Evolutionary conservation across 2,113 vertebrate genomes (phyloP).

Genomic region (Epinephelus lanceolatus): DNA sequence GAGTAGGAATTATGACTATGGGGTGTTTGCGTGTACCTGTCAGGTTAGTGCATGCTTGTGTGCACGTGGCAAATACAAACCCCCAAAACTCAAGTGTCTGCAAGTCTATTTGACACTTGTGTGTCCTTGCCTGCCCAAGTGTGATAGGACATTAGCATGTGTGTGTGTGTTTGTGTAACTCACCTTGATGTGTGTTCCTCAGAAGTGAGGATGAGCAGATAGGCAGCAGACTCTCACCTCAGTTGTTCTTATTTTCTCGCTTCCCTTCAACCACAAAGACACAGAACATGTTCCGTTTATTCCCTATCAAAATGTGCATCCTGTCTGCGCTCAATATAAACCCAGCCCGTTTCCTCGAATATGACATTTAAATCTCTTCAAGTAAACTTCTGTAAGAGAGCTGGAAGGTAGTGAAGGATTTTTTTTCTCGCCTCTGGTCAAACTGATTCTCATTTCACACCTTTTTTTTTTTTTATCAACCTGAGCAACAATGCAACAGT

Average conservation of each 20-base stretch:
- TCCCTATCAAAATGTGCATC: conserved; percentile 62
- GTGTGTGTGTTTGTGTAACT: conserved; percentile 31
- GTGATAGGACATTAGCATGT: conserved; percentile 6
- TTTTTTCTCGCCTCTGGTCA: conserved; percentile 16
- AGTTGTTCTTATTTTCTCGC: conserved; percentile 36
- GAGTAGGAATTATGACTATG: not conserved
- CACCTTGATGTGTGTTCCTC: conserved; percentile 63
- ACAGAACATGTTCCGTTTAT: conserved; percentile 24
- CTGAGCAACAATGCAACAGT: not conserved
- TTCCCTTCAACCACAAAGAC: conserved; percentile 57
- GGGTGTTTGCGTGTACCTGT: not conserved
- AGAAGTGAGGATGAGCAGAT: conserved; percentile 47
- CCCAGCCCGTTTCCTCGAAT: conserved; percentile 62
- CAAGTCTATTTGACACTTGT: not conserved
- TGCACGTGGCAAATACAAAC: conserved; percentile 6
- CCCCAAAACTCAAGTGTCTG: conserved; percentile 6
- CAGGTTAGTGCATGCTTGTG: not conserved
- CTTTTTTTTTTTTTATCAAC: conserved; percentile 11
- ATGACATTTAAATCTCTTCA: conserved; percentile 70
- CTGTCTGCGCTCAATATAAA: conserved; percentile 43
- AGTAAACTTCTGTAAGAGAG: conserved; percentile 16
- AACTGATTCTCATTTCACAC: conserved; percentile 43
- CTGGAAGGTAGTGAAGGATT: conserved; percentile 14
- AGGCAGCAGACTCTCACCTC: conserved; percentile 36
- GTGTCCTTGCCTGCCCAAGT: not conserved